phyloP scores from a whole-genome alignment of 2,113 vertebrate species.

The Rhinolophus ferrumequinum region DNA sequence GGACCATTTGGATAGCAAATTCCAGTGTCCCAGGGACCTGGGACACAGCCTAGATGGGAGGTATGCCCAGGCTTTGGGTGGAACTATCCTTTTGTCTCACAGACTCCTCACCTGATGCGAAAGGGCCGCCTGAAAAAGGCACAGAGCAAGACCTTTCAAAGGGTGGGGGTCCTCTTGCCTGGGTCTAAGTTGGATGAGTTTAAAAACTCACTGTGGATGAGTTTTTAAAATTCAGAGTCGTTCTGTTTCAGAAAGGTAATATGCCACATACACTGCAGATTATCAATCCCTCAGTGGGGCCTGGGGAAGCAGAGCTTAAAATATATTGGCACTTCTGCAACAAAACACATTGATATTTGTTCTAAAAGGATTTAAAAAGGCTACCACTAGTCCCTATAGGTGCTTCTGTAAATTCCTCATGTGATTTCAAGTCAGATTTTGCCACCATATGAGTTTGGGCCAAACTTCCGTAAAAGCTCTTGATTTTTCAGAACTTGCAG shows the following conservation, averaged over 20 bases:
- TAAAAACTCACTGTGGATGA: too few relatives aligned
- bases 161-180: neutral
- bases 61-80: too few relatives aligned
- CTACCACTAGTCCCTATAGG: neutral
- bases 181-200: neutral
- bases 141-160: neutral
- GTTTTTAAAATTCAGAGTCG: neutral
- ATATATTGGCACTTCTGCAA: neutral
- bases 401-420: neutral
- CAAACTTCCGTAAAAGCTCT: neutral
- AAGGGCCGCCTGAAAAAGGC: neutral
- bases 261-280: too few relatives aligned
- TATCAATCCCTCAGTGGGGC: neutral
- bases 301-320: conserved; percentile 12
- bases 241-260: neutral
- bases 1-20: neutral
- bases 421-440: neutral
- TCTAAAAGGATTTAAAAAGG: neutral
- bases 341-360: neutral
- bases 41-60: neutral
- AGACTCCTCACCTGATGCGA: neutral
- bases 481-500: neutral
- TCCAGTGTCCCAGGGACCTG: neutral
- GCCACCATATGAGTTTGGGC: neutral
- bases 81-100: neutral